A percentile compares a stretch with the other conserved stretches of the same genome.
phyloP scores from a whole-genome alignment of 2,797 vertebrate species.

The Gymnoscopelus braueri region DNA sequence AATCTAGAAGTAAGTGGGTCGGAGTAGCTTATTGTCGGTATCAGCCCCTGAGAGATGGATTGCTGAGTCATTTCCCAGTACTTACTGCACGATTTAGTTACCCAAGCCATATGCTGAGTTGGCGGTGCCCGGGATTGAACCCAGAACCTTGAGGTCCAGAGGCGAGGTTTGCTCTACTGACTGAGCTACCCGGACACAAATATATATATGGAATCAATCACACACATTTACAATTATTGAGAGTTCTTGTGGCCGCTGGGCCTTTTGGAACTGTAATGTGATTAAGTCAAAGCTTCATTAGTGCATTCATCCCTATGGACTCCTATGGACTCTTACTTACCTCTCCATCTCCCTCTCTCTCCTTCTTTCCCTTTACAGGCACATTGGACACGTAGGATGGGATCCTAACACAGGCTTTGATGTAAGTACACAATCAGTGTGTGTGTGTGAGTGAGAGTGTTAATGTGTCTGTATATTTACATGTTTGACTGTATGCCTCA shows the following conservation, averaged over 20 bases:
- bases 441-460: not conserved
- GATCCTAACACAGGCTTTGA: slow-evolving; percentile 99
- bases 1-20: no score
- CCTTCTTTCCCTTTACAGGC: slow-evolving; percentile 74
- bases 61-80: no score
- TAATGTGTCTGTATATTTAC: no score
- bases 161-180: no score
- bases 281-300: not conserved
- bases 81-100: no score
- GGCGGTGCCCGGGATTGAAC: no score
- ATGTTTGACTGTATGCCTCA: not conserved
- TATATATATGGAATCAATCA: no score
- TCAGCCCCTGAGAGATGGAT: no score
- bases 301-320: not conserved
- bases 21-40: no score
- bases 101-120: no score
- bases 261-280: not conserved
- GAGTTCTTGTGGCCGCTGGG: not conserved
- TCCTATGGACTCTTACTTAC: not conserved
- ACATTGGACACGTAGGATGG: slow-evolving; percentile 97
- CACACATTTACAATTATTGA: not conserved
- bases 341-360: not conserved
- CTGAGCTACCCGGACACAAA: no score
- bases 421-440: slow-evolving; percentile 83
- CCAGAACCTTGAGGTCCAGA: no score